These are phyloP conservation scores for Diorhabda sublineata DNA, from an alignment of 1,140 invertebrate species.

Conservation along the genomic window DNA sequence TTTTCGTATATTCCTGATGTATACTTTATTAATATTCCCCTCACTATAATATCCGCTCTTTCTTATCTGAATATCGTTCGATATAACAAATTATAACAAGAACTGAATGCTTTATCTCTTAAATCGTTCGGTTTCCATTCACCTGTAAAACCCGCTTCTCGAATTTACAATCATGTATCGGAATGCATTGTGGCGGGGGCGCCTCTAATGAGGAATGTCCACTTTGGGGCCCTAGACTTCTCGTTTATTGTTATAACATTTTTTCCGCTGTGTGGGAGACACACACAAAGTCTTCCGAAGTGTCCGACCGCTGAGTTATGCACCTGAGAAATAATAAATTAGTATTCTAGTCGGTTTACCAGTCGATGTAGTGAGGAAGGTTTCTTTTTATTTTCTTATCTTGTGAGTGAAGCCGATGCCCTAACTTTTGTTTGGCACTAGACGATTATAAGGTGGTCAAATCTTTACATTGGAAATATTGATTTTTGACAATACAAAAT, in stretches of 20 bases:
- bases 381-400: conserved; percentile 17
- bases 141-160: neutral
- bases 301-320: conserved; percentile 28
- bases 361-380: conserved; percentile 27
- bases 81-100: no score
- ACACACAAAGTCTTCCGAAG: conserved; percentile 21
- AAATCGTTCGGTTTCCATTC: neutral
- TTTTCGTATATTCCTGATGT: no score
- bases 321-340: conserved; percentile 26
- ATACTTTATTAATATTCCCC: no score
- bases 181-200: conserved; percentile 22
- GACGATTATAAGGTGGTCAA: conserved; percentile 6
- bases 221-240: conserved; percentile 9
- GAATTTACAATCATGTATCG: neutral
- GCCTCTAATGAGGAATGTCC: conserved; percentile 26
- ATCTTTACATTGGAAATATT: neutral
- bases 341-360: conserved; percentile 28
- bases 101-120: no score
- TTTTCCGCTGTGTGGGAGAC: conserved; percentile 27
- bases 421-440: conserved; percentile 4
- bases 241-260: conserved; percentile 25
- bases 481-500: no score
- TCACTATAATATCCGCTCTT: no score
- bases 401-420: neutral
- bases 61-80: no score